Percentiles rank a stretch among this genome's conserved stretches.
phyloP scores from a whole-genome alignment of 1,140 invertebrate genomes.

The Laupala kohalensis region DNA sequence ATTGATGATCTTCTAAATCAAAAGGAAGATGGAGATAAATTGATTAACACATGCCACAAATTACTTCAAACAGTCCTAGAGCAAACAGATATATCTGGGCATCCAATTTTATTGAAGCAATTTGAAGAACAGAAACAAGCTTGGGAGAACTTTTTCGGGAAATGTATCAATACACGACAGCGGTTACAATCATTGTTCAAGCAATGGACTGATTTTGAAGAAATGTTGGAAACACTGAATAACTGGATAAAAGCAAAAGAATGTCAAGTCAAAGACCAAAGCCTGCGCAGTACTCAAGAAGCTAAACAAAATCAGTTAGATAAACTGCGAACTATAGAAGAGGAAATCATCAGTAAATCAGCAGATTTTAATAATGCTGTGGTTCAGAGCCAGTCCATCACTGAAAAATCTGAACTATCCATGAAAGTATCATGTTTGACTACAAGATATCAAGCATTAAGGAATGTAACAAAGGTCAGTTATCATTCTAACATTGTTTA shows the following conservation, averaged over 20 bases:
- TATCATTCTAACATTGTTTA: not conserved
- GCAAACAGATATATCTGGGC: slow-evolving; percentile 67
- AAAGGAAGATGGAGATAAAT: slow-evolving; percentile 55
- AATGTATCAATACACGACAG: slow-evolving; percentile 50
- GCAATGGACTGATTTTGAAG: slow-evolving; percentile 68
- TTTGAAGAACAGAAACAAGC: slow-evolving; percentile 59
- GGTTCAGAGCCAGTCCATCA: slow-evolving; percentile 54
- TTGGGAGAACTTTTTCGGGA: slow-evolving; percentile 63
- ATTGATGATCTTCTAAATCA: slow-evolving; percentile 63
- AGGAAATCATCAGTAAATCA: slow-evolving; percentile 57
- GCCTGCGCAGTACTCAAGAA: slow-evolving; percentile 69
- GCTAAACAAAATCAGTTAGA: slow-evolving; percentile 69
- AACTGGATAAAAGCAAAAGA: slow-evolving; percentile 77
- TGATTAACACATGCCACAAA: slow-evolving; percentile 53
- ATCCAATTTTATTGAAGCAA: slow-evolving; percentile 55
- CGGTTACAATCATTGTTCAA: slow-evolving; percentile 56
- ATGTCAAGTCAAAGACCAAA: slow-evolving; percentile 73
- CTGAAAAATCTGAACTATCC: slow-evolving; percentile 62
- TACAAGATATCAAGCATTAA: slow-evolving; percentile 72
- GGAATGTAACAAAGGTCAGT: slow-evolving; percentile 57
- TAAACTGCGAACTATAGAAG: slow-evolving; percentile 59
- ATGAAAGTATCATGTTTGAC: slow-evolving; percentile 64
- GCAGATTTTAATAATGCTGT: slow-evolving; percentile 54
- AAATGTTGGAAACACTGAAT: slow-evolving; percentile 57
- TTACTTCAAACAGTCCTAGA: slow-evolving; percentile 57